phyloP scores from a whole-genome alignment of 2,797 vertebrate species.

The Muscicapa comitata region DNA sequence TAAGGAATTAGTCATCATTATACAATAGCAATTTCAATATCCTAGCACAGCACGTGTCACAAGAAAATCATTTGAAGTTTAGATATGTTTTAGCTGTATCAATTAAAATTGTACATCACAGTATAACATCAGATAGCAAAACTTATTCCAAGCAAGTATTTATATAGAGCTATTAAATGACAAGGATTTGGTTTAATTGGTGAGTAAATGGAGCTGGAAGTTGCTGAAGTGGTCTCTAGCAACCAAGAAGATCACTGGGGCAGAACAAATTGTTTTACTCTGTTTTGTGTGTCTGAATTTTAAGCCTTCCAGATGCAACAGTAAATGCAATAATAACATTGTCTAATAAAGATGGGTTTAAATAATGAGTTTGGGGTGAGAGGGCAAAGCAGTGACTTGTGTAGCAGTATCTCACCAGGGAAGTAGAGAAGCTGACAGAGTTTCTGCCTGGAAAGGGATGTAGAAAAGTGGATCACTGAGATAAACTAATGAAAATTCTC shows the following conservation, averaged over 20 bases:
- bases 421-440: neutral
- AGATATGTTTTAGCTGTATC: neutral
- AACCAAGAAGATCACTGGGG: neutral
- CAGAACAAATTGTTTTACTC: constrained; percentile 26
- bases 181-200: constrained; percentile 35
- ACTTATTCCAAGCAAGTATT: neutral
- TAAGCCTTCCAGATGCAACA: neutral
- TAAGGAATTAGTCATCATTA: constrained; percentile 60
- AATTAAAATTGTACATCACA: neutral
- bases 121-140: neutral
- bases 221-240: neutral
- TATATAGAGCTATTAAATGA: neutral
- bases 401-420: neutral
- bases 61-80: constrained; percentile 19
- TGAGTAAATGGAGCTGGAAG: neutral
- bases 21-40: neutral
- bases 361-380: constrained; percentile 15
- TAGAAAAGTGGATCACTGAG: neutral
- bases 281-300: constrained; percentile 11
- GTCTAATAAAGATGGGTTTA: constrained; percentile 12
- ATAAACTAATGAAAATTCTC: neutral
- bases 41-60: neutral
- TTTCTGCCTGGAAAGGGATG: neutral
- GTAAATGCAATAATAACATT: constrained; percentile 8
- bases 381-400: neutral